Conservation (phyloP, 2,888 invertebrate species). For the Gasteruption jaculator region DNA sequence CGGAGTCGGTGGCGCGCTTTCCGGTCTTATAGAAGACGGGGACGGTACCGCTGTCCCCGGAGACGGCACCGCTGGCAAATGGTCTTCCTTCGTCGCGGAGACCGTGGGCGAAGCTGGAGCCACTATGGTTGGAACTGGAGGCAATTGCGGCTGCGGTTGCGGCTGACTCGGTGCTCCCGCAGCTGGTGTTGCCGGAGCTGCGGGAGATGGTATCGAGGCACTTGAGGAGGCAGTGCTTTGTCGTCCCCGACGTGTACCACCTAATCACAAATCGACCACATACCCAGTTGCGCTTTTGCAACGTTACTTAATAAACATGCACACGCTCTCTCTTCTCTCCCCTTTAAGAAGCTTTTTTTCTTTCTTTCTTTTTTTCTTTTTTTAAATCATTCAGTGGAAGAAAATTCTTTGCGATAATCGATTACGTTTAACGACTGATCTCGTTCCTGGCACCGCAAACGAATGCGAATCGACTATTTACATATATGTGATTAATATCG, state of each 20-base stretch:
- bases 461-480: too few relatives aligned
- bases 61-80: conserved; percentile 41
- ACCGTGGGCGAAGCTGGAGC: conserved; percentile 59
- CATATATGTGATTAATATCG: too few relatives aligned
- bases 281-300: conserved; percentile 52
- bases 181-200: conserved; percentile 39
- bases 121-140: conserved; percentile 49
- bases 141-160: conserved; percentile 39
- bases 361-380: conserved; percentile 15
- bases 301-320: conserved; percentile 40
- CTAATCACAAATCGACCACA: conserved; percentile 52
- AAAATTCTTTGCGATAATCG: conserved; percentile 9
- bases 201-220: conserved; percentile 46
- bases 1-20: conserved; percentile 29
- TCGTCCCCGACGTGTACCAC: conserved; percentile 52
- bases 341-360: conserved; percentile 17
- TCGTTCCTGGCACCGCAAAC: too few relatives aligned
- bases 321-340: conserved; percentile 30
- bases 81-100: conserved; percentile 53
- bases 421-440: too few relatives aligned
- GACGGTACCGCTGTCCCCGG: conserved; percentile 35
- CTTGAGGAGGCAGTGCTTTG: conserved; percentile 48
- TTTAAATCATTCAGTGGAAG: conserved; percentile 10
- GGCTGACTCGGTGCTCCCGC: conserved; percentile 31
- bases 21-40: conserved; percentile 32